Conservation (phyloP, 1,140 invertebrate genomes). For the Campoletis sonorensis region DNA sequence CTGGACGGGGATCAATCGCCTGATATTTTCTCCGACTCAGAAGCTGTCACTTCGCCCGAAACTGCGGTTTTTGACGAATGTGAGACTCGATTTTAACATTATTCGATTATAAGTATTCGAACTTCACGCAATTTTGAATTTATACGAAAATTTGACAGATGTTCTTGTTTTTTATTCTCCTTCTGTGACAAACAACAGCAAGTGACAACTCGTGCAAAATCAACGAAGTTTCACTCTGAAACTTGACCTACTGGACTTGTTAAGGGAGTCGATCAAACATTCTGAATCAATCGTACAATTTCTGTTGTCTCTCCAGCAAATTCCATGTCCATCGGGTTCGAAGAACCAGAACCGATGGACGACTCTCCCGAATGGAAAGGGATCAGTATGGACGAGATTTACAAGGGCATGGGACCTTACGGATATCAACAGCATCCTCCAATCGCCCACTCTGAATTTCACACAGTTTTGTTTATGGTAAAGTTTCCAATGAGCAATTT, state of each 20-base stretch:
- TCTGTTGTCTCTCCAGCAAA: conserved; percentile 55
- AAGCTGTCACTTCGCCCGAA: conserved; percentile 51
- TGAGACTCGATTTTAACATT: conserved; percentile 50
- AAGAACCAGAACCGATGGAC: conserved; percentile 63
- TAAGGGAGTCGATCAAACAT: neutral
- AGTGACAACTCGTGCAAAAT: too few relatives aligned
- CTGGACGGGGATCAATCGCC: conserved; percentile 63
- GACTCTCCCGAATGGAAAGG: conserved; percentile 72
- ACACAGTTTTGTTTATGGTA: conserved; percentile 72
- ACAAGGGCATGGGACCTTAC: conserved; percentile 65
- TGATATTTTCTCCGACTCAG: conserved; percentile 64
- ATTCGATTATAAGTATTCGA: too few relatives aligned
- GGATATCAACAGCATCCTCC: conserved; percentile 69
- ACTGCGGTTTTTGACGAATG: conserved; percentile 51
- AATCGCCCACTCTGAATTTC: conserved; percentile 65
- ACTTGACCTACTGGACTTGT: neutral
- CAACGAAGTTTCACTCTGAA: too few relatives aligned
- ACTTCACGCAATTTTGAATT: neutral
- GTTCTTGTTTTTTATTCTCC: too few relatives aligned
- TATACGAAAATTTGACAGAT: neutral
- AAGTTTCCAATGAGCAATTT: neutral
- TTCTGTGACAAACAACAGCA: too few relatives aligned
- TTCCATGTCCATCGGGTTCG: conserved; percentile 56
- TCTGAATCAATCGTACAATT: neutral
- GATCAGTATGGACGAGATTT: conserved; percentile 71